Evolutionary conservation across 2,888 invertebrate species (phyloP).

Genomic region (Halictus quadricinctus): DNA sequence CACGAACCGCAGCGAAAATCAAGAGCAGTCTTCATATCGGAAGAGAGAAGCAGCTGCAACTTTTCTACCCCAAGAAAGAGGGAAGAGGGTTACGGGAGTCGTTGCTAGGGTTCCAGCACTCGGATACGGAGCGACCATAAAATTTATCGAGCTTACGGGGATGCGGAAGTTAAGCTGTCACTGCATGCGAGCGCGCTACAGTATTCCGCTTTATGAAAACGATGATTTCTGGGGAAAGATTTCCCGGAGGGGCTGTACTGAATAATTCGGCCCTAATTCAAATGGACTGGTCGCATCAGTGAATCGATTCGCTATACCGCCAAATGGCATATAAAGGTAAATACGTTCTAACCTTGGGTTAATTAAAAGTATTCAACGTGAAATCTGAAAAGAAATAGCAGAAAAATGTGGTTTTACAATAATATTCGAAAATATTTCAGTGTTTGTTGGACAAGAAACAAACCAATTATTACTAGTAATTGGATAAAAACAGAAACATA

Average conservation of each 20-base stretch:
- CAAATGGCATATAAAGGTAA: slow-evolving; percentile 21
- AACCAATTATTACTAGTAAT: too few relatives aligned
- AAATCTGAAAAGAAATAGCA: not conserved
- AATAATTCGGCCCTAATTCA: slow-evolving; percentile 56
- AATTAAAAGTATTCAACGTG: not conserved
- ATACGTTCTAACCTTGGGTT: not conserved
- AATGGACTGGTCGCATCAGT: slow-evolving; percentile 28
- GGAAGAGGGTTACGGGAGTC: slow-evolving; percentile 52
- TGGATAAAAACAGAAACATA: too few relatives aligned
- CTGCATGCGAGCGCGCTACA: slow-evolving; percentile 42
- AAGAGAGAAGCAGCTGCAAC: slow-evolving; percentile 47
- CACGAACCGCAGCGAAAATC: slow-evolving; percentile 9
- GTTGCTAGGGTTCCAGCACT: slow-evolving; percentile 41
- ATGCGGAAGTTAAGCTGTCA: slow-evolving; percentile 69
- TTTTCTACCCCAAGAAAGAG: slow-evolving; percentile 44
- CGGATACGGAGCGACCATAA: slow-evolving; percentile 68
- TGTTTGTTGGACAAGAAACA: too few relatives aligned
- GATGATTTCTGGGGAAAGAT: slow-evolving; percentile 73
- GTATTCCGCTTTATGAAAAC: slow-evolving; percentile 67
- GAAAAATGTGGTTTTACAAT: not conserved
- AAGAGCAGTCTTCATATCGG: slow-evolving; percentile 2
- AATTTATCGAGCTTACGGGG: slow-evolving; percentile 75
- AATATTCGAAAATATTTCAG: not conserved
- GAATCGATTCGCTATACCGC: slow-evolving; percentile 39
- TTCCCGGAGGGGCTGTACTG: slow-evolving; percentile 67